These are phyloP conservation scores for Petrolisthes manimaculis DNA, from an alignment of 2,888 invertebrate species.

Conservation along the genomic window DNA sequence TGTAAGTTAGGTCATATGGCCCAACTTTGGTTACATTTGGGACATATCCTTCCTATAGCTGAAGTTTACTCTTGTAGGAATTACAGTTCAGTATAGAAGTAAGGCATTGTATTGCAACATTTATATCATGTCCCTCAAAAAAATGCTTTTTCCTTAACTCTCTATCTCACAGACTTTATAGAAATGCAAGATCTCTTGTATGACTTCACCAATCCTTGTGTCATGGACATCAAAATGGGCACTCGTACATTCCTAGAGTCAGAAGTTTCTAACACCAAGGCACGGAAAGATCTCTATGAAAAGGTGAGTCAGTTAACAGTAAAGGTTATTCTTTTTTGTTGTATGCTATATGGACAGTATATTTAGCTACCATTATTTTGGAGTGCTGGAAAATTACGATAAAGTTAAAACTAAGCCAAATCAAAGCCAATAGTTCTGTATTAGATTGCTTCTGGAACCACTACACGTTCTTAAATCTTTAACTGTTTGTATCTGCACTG, in stretches of 20 bases:
- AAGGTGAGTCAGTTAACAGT: slow-evolving; percentile 73
- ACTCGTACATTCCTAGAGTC: slow-evolving; percentile 94
- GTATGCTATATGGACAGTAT: too few species aligned
- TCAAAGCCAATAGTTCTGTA: neutral
- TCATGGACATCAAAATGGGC: slow-evolving; percentile 98
- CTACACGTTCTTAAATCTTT: neutral
- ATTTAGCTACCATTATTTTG: too few species aligned
- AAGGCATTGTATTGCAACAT: too few species aligned
- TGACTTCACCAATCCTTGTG: slow-evolving; percentile 90
- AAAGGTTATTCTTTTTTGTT: neutral
- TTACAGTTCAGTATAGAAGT: too few species aligned
- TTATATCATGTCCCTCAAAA: neutral
- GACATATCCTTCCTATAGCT: too few species aligned
- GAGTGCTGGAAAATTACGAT: too few species aligned
- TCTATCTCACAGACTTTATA: slow-evolving; percentile 78
- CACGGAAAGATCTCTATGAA: slow-evolving; percentile 89
- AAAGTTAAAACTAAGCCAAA: too few species aligned
- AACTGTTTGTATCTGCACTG: neutral
- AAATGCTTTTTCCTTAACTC: slow-evolving; percentile 47
- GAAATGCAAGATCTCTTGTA: slow-evolving; percentile 94
- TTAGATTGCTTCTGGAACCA: too few species aligned
- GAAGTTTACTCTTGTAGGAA: too few species aligned
- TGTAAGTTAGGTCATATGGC: too few species aligned
- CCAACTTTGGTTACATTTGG: too few species aligned
- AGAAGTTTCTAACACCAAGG: slow-evolving; percentile 89